phyloP scores from a whole-genome alignment of 2,797 vertebrate species.

The Premnoplex brunnescens region DNA sequence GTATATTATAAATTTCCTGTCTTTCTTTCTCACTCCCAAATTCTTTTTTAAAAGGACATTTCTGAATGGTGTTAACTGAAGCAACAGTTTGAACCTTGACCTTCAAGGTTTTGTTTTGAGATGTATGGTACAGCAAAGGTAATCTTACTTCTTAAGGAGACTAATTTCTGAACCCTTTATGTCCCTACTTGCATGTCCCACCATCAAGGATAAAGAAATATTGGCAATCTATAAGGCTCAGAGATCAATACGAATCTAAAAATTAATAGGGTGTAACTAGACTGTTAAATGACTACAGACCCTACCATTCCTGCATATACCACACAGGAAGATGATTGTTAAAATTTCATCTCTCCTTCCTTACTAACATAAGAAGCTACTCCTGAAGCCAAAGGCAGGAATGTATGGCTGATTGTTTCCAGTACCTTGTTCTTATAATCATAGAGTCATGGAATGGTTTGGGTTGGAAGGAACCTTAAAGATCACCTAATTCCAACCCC shows the following conservation, averaged over 20 bases:
- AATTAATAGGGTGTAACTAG: not conserved
- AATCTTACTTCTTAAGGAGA: not conserved
- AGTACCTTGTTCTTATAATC: not conserved
- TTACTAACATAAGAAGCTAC: not conserved
- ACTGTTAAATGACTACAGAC: not conserved
- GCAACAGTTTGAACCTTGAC: not conserved
- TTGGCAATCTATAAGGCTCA: not conserved
- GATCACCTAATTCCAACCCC: fast-evolving
- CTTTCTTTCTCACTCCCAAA: fast-evolving
- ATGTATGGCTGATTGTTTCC: not conserved
- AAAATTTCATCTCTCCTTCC: not conserved
- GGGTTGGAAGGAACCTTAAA: not conserved
- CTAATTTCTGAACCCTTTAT: not conserved
- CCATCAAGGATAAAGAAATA: not conserved
- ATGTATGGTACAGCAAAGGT: not conserved
- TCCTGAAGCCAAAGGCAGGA: not conserved
- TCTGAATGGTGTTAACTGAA: not conserved
- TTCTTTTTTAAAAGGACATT: not conserved
- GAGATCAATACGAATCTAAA: not conserved
- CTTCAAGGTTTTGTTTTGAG: not conserved
- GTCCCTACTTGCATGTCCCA: not conserved
- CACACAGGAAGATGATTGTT: not conserved
- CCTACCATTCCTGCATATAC: not conserved
- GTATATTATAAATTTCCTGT: not conserved
- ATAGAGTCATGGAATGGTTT: not conserved